phyloP scores from a whole-genome alignment of 2,797 vertebrate genomes.

The Bovichtus diacanthus region DNA sequence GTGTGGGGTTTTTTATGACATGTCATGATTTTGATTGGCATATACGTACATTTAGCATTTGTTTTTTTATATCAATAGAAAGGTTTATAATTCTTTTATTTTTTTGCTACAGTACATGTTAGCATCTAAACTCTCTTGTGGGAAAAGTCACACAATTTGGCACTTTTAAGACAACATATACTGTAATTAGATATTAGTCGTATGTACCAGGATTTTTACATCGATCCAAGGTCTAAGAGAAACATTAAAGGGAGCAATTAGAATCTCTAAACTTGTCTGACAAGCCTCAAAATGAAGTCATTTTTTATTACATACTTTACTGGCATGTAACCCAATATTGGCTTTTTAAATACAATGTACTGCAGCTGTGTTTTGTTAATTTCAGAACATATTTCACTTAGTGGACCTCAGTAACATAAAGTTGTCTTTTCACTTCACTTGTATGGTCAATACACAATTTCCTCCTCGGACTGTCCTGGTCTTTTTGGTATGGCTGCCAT shows the following conservation, averaged over 20 bases:
- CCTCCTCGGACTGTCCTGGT: neutral
- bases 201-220: neutral
- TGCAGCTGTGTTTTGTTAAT: neutral
- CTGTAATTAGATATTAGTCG: neutral
- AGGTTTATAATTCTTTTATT: slow-evolving; percentile 37
- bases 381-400: neutral
- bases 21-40: neutral
- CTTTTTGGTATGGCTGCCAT: slow-evolving; percentile 37
- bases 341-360: neutral
- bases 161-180: neutral
- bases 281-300: neutral
- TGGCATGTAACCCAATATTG: neutral
- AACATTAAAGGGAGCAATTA: neutral
- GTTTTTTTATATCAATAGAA: neutral
- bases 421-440: slow-evolving; percentile 7
- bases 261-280: neutral
- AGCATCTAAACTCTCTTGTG: neutral
- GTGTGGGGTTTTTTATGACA: neutral
- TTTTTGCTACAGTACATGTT: neutral
- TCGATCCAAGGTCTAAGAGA: neutral
- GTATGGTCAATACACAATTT: slow-evolving; percentile 24
- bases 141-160: slow-evolving; percentile 11
- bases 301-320: neutral
- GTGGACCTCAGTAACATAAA: neutral
- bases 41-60: neutral